phyloP scores from a whole-genome alignment of 53 echinoderm and acorn worm species.

The Echinarachnius parma region DNA sequence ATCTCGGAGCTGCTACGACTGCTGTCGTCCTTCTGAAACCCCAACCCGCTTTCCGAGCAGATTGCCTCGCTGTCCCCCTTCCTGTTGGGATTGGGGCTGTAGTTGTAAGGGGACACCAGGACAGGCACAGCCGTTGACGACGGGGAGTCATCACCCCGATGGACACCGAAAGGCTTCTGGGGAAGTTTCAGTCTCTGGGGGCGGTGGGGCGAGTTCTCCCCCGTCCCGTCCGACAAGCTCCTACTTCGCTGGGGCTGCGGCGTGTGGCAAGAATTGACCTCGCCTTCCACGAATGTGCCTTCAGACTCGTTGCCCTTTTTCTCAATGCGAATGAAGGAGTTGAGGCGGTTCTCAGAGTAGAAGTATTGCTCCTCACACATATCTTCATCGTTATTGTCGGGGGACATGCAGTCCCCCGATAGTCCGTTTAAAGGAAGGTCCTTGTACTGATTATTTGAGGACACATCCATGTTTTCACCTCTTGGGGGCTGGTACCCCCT shows the following conservation, averaged over 20 bases:
- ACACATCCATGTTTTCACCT: not conserved
- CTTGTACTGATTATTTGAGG: no score
- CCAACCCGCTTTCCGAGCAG: conserved; percentile 25
- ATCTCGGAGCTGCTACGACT: conserved; percentile 70
- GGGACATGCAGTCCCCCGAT: conserved; percentile 40
- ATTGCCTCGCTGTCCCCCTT: conserved; percentile 55
- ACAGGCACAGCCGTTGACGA: conserved; percentile 73
- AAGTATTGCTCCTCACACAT: conserved; percentile 47
- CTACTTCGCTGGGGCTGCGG: conserved; percentile 62
- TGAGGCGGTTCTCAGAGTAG: conserved; percentile 65
- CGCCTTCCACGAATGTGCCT: conserved; percentile 30
- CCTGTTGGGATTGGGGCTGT: conserved; percentile 81
- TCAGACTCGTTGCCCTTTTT: conserved; percentile 47
- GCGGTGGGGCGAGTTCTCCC: conserved; percentile 72
- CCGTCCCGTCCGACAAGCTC: conserved; percentile 64
- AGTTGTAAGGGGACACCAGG: conserved; percentile 95
- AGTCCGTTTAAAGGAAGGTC: conserved; percentile 30
- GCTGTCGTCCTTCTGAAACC: conserved; percentile 47
- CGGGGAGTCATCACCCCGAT: conserved; percentile 75
- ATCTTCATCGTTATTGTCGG: conserved; percentile 28
- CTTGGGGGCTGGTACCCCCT: conserved; percentile 32
- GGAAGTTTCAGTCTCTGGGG: conserved; percentile 87
- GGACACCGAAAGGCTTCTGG: conserved; percentile 93
- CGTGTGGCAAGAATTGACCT: not conserved
- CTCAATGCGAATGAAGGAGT: conserved; percentile 73